phyloP scores from a whole-genome alignment of 1,140 invertebrate species.

The Drosophila nebulosa region DNA sequence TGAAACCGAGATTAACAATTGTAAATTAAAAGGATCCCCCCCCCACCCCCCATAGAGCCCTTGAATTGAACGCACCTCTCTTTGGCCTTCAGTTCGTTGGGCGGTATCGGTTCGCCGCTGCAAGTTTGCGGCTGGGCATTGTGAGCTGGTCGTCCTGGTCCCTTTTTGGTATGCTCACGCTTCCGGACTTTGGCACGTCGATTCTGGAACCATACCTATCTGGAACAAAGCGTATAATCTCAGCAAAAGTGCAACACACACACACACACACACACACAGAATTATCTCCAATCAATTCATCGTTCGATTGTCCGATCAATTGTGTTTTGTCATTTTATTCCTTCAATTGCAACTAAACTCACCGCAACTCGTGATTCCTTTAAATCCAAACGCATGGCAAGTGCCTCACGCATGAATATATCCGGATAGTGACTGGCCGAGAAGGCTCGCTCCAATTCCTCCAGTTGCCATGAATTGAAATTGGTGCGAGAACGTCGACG shows the following conservation, averaged over 20 bases:
- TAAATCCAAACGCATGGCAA: constrained; percentile 96
- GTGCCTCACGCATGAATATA: constrained; percentile 98
- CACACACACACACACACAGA: too few relatives aligned
- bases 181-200: constrained; percentile 99
- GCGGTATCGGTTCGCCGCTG: constrained; percentile 97
- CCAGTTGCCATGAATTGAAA: constrained; percentile 99
- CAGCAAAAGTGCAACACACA: constrained; percentile 56
- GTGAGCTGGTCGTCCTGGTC: constrained; percentile 97
- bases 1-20: too few relatives aligned
- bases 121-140: constrained; percentile 99
- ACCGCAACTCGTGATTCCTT: constrained; percentile 99
- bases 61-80: constrained; percentile 88
- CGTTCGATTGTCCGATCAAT: too few relatives aligned
- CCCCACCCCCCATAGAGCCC: too few relatives aligned
- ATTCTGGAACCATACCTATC: constrained; percentile 99
- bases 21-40: too few relatives aligned
- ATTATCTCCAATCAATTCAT: too few relatives aligned
- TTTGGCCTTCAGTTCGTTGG: constrained; percentile 94
- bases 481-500: constrained; percentile 96
- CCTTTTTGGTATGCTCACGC: constrained; percentile 99
- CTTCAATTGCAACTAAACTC: constrained; percentile 83
- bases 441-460: constrained; percentile 98
- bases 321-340: background rate
- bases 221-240: constrained; percentile 81
- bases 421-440: constrained; percentile 98